Conservation (phyloP, 2,888 invertebrate genomes). For the Rhodophaea formosa region DNA sequence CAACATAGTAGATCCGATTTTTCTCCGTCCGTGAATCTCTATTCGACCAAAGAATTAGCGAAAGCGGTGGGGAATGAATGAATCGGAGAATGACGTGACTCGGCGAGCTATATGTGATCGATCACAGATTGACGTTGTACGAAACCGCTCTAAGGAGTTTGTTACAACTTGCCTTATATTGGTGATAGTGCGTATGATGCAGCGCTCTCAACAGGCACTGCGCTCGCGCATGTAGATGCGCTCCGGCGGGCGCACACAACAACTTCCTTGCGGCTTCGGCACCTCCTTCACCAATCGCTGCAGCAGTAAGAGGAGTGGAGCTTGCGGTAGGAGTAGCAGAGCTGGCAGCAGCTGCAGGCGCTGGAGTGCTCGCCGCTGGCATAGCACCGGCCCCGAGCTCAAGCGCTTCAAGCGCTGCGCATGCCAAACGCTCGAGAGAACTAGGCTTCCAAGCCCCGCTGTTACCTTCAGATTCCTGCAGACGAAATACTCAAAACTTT, state of each 20-base stretch:
- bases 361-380: constrained; percentile 39
- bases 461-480: constrained; percentile 56
- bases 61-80: too few species aligned
- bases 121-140: too few species aligned
- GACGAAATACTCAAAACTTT: too few species aligned
- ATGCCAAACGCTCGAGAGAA: constrained; percentile 69
- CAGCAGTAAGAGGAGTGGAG: constrained; percentile 16
- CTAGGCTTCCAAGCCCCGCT: constrained; percentile 64
- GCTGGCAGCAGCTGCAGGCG: constrained; percentile 33
- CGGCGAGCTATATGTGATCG: too few species aligned
- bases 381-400: constrained; percentile 62
- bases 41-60: too few species aligned
- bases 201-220: constrained; percentile 92
- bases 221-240: constrained; percentile 77
- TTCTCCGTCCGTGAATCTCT: too few species aligned
- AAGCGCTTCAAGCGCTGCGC: constrained; percentile 68
- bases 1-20: too few species aligned
- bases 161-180: constrained; percentile 86
- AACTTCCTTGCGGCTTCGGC: constrained; percentile 60
- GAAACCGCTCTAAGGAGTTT: too few species aligned
- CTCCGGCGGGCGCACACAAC: constrained; percentile 70
- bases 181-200: constrained; percentile 88
- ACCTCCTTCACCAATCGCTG: constrained; percentile 52
- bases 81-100: too few species aligned
- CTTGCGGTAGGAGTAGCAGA: constrained; percentile 3